Base-by-base conservation (phyloP, 2,797 vertebrate species). In the Garrulus glandarius region DNA sequence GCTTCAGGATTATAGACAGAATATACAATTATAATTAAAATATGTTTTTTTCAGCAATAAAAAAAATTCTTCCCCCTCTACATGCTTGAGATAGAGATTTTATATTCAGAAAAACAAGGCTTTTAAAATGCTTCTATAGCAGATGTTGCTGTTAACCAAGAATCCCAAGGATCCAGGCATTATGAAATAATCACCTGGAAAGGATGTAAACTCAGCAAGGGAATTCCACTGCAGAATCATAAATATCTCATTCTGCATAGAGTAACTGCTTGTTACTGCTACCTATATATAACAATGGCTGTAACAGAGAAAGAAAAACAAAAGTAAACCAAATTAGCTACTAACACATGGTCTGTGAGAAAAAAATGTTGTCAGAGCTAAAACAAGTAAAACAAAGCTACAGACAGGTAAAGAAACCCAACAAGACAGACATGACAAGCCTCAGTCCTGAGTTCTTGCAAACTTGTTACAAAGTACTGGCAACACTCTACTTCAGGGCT, bases 101-200 rank as follows among this genome's bases (percentile, higher is more conserved):
- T 65, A 37, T 91, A 87, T 84, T 93, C 84, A 89, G 83, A 93
- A 95, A 96, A 95, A 46, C 39, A 87, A 87, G 61, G 29, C 44
- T 94, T 92, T 76, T 67, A 15, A 81, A 90, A 78, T 6, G 23
- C 14, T 24, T 79, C 9, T 12, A 71, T 39, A 94, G 78, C 81
- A 94, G 92, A 70, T 93, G 92, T 78, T 94, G 63, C 36, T 96
- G 71, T 84, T 95, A 94, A 92, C 10, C 7, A 89, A 69, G 47
- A 78, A 57, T 82, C 72, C 65, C 60, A 61, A 80, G 47, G 72
- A 75, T 80, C 49, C 47, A 88, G 52, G 46, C 61, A 84, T 81
- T 81, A 65, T 81, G 83, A 87, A 91, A 70, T 61, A 79, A 95
- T 72, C 50, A 84, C 50, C 74, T 67, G 70, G 36, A 91, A 94